phyloP scores from a whole-genome alignment of 2,113 vertebrate genomes.

The Eubucco bourcierii region DNA sequence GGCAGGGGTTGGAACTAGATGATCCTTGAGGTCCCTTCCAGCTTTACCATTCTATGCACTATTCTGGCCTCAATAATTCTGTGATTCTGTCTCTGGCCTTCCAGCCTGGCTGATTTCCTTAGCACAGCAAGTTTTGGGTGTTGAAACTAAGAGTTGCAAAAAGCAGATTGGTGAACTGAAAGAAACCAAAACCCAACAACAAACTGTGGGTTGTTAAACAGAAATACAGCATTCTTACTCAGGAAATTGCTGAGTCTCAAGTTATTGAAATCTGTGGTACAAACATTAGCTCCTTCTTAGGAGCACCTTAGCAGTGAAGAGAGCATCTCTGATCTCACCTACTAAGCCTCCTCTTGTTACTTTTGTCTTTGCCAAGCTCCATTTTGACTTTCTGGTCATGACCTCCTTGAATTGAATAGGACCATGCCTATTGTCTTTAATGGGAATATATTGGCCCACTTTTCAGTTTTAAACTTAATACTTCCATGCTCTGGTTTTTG shows the following conservation, averaged over 20 bases:
- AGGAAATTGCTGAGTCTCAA: neutral
- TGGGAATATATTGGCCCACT: neutral
- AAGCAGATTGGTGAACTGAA: neutral
- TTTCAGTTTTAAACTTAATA: neutral
- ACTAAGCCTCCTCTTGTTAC: neutral
- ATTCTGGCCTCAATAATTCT: too few species aligned
- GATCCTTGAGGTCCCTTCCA: too few species aligned
- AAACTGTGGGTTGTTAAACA: neutral
- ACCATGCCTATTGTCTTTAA: neutral
- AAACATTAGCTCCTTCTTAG: neutral
- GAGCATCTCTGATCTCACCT: neutral
- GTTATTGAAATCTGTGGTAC: neutral
- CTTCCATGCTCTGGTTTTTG: neutral
- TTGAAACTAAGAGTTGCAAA: neutral
- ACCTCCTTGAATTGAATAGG: neutral
- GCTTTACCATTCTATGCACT: too few species aligned
- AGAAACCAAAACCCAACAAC: neutral
- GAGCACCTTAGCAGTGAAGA: neutral
- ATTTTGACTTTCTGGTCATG: neutral
- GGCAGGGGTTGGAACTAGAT: too few species aligned
- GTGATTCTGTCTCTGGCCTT: neutral
- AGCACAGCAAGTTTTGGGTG: neutral
- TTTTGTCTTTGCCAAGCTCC: neutral
- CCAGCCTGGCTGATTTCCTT: rapidly evolving
- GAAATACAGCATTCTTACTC: neutral